A percentile compares a stretch with the other conserved stretches of the same genome.
Conservation (phyloP, 2,113 vertebrate genomes). For the Dascyllus trimaculatus region DNA sequence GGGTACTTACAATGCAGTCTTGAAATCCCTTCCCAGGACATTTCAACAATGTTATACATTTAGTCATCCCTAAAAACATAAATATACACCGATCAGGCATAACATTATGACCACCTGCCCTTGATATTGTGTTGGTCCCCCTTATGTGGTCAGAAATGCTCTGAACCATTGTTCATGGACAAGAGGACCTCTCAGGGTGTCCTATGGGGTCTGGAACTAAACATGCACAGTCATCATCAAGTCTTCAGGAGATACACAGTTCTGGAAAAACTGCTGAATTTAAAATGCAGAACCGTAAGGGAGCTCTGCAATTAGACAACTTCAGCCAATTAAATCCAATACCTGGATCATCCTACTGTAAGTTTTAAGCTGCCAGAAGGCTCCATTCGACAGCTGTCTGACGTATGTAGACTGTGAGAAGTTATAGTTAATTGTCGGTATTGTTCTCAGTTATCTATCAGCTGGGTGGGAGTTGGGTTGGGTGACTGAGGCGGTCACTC, state of each 20-base stretch:
- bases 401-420: slow-evolving; percentile 50
- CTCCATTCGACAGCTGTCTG: slow-evolving; percentile 35
- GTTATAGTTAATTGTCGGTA: slow-evolving; percentile 27
- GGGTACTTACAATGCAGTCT: no score
- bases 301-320: slow-evolving; percentile 42
- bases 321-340: slow-evolving; percentile 43
- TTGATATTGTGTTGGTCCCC: no score
- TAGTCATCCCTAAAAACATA: no score
- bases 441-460: slow-evolving; percentile 64
- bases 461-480: slow-evolving; percentile 67
- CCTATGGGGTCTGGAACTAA: no score
- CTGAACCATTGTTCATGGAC: no score
- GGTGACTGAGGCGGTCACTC: slow-evolving; percentile 49
- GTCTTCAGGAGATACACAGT: slow-evolving; percentile 6
- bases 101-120: no score
- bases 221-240: neutral
- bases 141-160: no score
- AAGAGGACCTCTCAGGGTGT: no score
- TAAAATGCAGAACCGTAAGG: slow-evolving; percentile 10
- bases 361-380: slow-evolving; percentile 41
- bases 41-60: no score
- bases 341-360: slow-evolving; percentile 39
- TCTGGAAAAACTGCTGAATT: slow-evolving; percentile 5
- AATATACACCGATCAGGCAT: no score
- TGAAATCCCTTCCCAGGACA: no score